Conservation (phyloP, 2,888 invertebrate genomes). For the Ochropleura plecta region DNA sequence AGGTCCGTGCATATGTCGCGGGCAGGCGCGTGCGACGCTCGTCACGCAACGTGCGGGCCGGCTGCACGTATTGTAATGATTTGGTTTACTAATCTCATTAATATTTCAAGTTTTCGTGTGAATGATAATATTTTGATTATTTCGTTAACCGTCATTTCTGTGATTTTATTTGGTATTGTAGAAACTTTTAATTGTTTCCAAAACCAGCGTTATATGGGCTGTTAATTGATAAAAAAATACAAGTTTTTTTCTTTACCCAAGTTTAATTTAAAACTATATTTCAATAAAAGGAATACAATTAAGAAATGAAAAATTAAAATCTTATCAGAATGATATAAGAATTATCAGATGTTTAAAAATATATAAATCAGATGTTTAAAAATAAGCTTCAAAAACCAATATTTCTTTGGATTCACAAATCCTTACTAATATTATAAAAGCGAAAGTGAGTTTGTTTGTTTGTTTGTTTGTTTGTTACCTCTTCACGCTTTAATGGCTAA, state of each 20-base stretch:
- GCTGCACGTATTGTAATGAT: conserved; percentile 59
- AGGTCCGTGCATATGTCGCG: conserved; percentile 80
- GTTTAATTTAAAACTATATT: not conserved
- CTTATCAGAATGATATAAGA: no score
- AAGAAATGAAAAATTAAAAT: not conserved
- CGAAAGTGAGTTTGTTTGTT: no score
- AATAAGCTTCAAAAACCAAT: not conserved
- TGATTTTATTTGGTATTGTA: not conserved
- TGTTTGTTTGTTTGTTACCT: no score
- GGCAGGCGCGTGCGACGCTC: conserved; percentile 76
- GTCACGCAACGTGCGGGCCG: conserved; percentile 74
- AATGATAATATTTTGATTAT: conserved; percentile 27
- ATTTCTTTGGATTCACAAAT: not conserved
- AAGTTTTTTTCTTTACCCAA: not conserved
- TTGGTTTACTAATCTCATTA: conserved; percentile 65
- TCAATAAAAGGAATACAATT: not conserved
- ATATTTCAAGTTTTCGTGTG: conserved; percentile 47
- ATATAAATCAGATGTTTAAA: not conserved
- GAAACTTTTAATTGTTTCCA: not conserved
- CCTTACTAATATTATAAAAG: no score
- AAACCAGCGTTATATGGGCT: not conserved
- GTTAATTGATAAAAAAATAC: not conserved
- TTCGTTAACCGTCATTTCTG: not conserved
- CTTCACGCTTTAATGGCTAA: no score
- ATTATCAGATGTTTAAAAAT: not conserved